Base-by-base conservation (phyloP, 2,113 vertebrate genomes). In the Hyaena hyaena region DNA sequence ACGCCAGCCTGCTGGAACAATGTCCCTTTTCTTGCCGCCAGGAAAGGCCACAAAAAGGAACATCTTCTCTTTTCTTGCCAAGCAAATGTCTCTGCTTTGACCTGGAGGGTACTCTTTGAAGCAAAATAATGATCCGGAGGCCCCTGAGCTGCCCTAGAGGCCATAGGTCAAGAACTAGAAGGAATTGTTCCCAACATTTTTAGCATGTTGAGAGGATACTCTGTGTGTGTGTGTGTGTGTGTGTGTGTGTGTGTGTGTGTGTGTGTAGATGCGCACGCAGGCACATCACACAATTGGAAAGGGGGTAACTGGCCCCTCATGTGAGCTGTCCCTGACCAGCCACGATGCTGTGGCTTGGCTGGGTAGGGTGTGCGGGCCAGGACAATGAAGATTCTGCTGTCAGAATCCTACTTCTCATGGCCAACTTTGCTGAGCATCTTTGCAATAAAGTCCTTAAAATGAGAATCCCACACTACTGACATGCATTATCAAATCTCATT, bases 51-150 rank as follows among this genome's bases (percentile, higher is more conserved):
- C 89, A 90, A 35, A 95, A 97, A 61, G 58, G 43, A 53, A 82
- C 95, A 96, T 95, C 92, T 91, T 95, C 92, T 87, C 91, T 96
- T 84, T 96, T 88, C 88, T 96, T 96, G 96, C 43, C 96, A 93
- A 93, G 74, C 24, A 45, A 88, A 84, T 93, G 63, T 91, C 96
- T 92, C 88, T 94, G 16, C 61, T 80, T 89, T 97, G 95, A 96
- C 91, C 88, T 43, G 43, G 58, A 95, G 53, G 80, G 87, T 33
- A 80, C 28, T 48, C 82, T 77, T 76, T 68, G 93, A 96, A 96
- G 83, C 89, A 26, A 45, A 80, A 92, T 55, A 90, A 92, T 45
- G 89, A 68, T 55, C 35, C 31, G 80, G 83, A 95, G 63, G 86
- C 71, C 58, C 80, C 8, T 21, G 76, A 77, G 31, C 82, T 58